These are phyloP conservation scores for Hemicrepidius hirtus DNA, from an alignment of 2,888 invertebrate genomes.

Conservation along the genomic window DNA sequence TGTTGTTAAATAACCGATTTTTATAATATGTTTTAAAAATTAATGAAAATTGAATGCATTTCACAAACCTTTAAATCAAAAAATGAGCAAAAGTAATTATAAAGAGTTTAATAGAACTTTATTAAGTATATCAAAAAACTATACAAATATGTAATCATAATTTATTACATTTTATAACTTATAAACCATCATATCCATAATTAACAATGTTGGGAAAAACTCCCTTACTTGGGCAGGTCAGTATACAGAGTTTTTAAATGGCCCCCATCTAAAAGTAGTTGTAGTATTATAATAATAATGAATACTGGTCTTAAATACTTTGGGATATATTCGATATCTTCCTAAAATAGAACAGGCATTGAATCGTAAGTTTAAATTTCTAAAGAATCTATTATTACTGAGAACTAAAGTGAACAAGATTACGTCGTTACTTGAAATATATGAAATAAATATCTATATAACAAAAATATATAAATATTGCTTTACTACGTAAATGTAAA, in stretches of 20 bases:
- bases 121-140: slow-evolving; percentile 37
- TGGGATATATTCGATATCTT: slow-evolving; percentile 12
- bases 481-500: slow-evolving; percentile 40
- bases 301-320: slow-evolving; percentile 33
- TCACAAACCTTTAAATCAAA: no score
- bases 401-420: slow-evolving; percentile 8
- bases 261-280: slow-evolving; percentile 43
- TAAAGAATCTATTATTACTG: slow-evolving; percentile 5
- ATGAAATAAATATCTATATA: not conserved
- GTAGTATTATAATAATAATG: slow-evolving; percentile 21
- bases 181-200: slow-evolving; percentile 43
- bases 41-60: no score
- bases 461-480: slow-evolving; percentile 40
- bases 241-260: slow-evolving; percentile 48
- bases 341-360: not conserved
- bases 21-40: no score
- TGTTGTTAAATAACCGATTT: no score
- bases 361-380: not conserved
- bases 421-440: slow-evolving; percentile 7
- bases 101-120: slow-evolving; percentile 16
- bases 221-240: slow-evolving; percentile 43
- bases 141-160: slow-evolving; percentile 34
- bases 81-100: not conserved
- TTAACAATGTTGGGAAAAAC: slow-evolving; percentile 43
- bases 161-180: slow-evolving; percentile 37